These are phyloP conservation scores for Siniperca undulata DNA, from an alignment of 2,797 vertebrate genomes.

Conservation along the genomic window DNA sequence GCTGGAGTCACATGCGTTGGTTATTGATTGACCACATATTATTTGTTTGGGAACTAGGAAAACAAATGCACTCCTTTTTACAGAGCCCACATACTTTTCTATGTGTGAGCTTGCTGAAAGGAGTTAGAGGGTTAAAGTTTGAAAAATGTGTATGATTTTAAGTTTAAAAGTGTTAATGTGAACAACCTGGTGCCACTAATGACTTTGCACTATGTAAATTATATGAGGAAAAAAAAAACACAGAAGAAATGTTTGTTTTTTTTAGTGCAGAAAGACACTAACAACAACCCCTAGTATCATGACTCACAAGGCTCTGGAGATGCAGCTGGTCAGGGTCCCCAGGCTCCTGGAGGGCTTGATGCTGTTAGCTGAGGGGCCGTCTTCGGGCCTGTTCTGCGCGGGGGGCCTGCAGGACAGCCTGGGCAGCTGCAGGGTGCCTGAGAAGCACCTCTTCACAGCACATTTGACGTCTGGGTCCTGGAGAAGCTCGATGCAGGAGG, in stretches of 20 bases:
- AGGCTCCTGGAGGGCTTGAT: constrained; percentile 80
- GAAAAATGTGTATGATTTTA: background rate
- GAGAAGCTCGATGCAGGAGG: constrained; percentile 23
- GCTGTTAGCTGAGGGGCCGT: constrained; percentile 54
- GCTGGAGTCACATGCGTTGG: background rate
- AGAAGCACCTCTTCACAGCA: constrained; percentile 84
- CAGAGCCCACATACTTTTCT: background rate
- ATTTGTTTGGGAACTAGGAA: constrained; percentile 10
- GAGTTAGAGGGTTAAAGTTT: background rate
- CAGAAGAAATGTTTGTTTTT: too few species aligned
- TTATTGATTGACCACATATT: constrained; percentile 13
- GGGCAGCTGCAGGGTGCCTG: constrained; percentile 86
- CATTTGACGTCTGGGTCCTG: constrained; percentile 43
- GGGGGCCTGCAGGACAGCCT: constrained; percentile 77
- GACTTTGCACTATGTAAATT: background rate
- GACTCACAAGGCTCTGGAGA: constrained; percentile 70
- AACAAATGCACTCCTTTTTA: background rate
- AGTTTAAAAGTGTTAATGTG: too few species aligned
- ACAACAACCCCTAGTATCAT: background rate
- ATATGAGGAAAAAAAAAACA: background rate
- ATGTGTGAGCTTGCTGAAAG: background rate
- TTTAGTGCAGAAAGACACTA: background rate
- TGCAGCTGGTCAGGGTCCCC: constrained; percentile 71
- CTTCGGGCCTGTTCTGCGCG: constrained; percentile 51
- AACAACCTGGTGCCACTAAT: too few species aligned